Evolutionary conservation across 2,888 invertebrate species (phyloP).

Genomic region (Leucophenga montana): DNA sequence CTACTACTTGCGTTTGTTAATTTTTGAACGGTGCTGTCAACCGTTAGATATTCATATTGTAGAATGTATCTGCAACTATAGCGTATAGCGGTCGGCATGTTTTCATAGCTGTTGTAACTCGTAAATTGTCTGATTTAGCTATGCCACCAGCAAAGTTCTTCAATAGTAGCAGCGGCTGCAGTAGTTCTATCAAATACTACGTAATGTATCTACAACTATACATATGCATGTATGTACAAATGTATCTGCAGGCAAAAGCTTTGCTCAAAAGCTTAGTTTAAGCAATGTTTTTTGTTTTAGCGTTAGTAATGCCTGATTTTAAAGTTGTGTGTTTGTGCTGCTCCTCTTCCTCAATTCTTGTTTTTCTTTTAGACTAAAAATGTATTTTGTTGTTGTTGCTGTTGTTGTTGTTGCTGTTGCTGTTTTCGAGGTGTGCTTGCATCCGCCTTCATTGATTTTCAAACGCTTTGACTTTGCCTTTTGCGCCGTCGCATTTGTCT

Average conservation of each 20-base stretch:
- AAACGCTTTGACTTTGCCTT: conserved; percentile 26
- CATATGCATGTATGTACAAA: too few species aligned
- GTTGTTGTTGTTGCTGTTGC: conserved; percentile 17
- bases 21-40: too few species aligned
- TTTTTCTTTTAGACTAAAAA: not conserved
- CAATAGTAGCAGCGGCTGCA: not conserved
- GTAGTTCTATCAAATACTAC: not conserved
- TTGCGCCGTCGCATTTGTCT: conserved; percentile 44
- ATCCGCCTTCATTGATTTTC: conserved; percentile 55
- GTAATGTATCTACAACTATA: not conserved
- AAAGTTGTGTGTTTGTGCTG: conserved; percentile 33
- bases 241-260: not conserved
- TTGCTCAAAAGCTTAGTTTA: not conserved
- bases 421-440: conserved; percentile 61
- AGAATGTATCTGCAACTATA: too few species aligned
- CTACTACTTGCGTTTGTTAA: too few species aligned
- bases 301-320: not conserved
- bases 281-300: not conserved
- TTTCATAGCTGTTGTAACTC: too few species aligned
- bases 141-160: not conserved
- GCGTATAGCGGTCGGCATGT: too few species aligned
- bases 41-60: too few species aligned
- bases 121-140: too few species aligned
- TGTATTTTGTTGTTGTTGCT: not conserved
- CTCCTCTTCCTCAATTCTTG: conserved; percentile 53